phyloP scores from a whole-genome alignment of 2,797 vertebrate genomes.

The Xenops minutus region DNA sequence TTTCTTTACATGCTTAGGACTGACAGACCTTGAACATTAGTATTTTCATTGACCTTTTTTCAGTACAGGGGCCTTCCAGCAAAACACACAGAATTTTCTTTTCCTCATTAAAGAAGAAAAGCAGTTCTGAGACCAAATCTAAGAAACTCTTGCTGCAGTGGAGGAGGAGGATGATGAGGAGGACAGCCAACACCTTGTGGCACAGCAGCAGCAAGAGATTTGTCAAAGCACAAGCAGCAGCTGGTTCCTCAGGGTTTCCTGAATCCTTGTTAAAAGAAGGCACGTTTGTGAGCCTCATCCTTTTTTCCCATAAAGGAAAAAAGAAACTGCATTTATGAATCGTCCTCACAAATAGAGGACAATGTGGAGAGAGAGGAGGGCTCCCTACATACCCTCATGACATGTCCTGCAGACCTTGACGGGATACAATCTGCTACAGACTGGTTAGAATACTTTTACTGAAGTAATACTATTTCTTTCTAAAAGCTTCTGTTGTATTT shows the following conservation, averaged over 20 bases:
- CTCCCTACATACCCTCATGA: background rate
- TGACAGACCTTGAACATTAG: background rate
- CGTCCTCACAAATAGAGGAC: background rate
- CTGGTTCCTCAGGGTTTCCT: background rate
- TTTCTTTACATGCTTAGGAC: background rate
- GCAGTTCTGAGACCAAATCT: background rate
- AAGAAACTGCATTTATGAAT: background rate
- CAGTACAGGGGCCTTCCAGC: background rate
- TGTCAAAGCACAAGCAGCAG: background rate
- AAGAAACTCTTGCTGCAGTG: background rate
- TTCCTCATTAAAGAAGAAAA: background rate
- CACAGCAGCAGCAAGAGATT: background rate
- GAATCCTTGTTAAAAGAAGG: background rate
- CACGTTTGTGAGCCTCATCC: accelerated
- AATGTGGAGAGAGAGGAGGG: background rate
- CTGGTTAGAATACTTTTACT: background rate
- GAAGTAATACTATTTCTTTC: background rate
- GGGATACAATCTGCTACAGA: background rate
- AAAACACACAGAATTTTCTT: background rate
- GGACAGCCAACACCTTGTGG: background rate
- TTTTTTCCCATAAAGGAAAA: background rate
- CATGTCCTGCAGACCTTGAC: background rate
- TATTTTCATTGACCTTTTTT: background rate
- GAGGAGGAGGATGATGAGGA: background rate
- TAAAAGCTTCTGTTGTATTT: background rate